Percentiles rank a stretch among this genome's conserved stretches.
Conservation (phyloP, 2,113 vertebrate genomes). For the Pituophis catenifer region DNA sequence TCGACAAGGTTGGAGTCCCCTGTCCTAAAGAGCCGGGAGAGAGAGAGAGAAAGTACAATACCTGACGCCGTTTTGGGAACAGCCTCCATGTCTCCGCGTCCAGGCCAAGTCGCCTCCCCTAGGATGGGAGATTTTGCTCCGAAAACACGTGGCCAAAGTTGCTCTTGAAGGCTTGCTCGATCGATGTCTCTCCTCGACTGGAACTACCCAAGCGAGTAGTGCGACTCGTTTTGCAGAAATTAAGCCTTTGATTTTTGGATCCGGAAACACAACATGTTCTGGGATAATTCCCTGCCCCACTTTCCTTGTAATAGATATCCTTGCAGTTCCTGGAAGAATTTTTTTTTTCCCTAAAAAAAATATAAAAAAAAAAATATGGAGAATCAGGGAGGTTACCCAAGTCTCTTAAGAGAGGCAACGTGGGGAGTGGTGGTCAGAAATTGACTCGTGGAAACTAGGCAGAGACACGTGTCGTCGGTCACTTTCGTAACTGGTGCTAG, state of each 20-base stretch:
- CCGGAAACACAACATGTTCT: background rate
- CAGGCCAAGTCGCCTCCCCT: background rate
- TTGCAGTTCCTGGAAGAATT: background rate
- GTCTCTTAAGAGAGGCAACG: background rate
- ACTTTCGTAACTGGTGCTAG: background rate
- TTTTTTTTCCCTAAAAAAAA: too few species aligned
- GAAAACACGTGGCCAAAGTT: background rate
- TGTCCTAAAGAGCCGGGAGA: background rate
- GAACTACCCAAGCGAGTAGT: background rate
- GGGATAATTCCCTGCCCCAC: background rate
- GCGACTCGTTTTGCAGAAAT: background rate
- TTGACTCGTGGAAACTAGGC: constrained; percentile 39
- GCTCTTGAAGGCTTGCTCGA: background rate
- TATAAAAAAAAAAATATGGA: background rate
- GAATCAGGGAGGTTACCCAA: background rate
- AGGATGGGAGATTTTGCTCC: background rate
- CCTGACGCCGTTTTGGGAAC: background rate
- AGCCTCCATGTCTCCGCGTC: too few species aligned
- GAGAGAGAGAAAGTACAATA: too few species aligned
- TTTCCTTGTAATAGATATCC: background rate
- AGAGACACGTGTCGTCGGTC: background rate
- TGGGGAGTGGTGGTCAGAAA: background rate
- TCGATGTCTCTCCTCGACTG: background rate
- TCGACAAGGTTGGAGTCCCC: too few species aligned
- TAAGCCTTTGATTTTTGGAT: background rate